Evolutionary conservation across 2,113 vertebrate species (phyloP), one percentile per base, ranked within the genome.

Genomic region (Ammospiza caudacuta): DNA sequence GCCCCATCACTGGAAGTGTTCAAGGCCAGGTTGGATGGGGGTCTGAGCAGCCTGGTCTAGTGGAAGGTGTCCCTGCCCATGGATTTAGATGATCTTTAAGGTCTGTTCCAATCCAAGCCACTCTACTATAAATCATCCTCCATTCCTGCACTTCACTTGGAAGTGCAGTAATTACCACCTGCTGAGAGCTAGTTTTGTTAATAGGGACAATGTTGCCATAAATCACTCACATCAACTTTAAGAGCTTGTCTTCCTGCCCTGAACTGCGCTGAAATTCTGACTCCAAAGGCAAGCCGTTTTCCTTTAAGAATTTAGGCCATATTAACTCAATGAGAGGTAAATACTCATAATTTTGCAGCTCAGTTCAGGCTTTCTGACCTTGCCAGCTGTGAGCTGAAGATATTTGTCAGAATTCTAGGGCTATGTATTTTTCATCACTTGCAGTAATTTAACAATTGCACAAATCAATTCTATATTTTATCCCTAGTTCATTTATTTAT

Each of bases 401-500:
- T 47, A 91, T 83, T 93, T 95, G 72, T 90, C 90, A 80, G 51
- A 90, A 70, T 87, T 87, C 35, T 80, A 47, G 18, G 41, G n/a
- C 67, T 70, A 47, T 51, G 43, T 88, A 59, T 90, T 93, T 95
- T 92, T 91, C 77, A 91, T 87, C 69, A 58, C 44, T 69, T 57
- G 37, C 55, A 85, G 78, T 90, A 89, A 85, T 91, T 91, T 77
- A 85, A 37, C 63, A 73, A 63, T 62, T 69, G 78, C 23, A 73
- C 31, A 51, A 91, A 85, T 66, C 29, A 41, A 46, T 90, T 85
- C 28, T 29, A 29, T 74, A 28, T 67, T 91, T 95, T 77, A 74
- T 90, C 57, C 58, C 68, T 20, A 76, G 46, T 80, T 95, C 70
- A 88, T 91, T 95, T 95, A 88, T 90, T 96, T 90, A 83, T 83